These are phyloP conservation scores for Thinocorus orbignyianus DNA, from an alignment of 2,113 vertebrate genomes.

Conservation along the genomic window DNA sequence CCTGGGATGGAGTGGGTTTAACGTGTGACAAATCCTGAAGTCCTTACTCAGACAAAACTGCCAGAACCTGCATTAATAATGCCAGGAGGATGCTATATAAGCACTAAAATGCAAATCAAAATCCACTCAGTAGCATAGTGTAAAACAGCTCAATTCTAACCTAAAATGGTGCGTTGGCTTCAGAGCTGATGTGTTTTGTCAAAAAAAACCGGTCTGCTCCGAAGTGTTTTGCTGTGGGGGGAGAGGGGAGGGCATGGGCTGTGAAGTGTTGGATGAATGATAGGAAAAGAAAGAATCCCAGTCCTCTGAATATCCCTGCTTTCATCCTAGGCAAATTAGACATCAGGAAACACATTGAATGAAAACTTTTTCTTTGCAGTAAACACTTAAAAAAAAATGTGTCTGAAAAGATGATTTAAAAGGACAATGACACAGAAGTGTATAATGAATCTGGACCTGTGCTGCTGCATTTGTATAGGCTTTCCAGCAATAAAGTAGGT, in stretches of 20 bases:
- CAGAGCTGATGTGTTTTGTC: neutral
- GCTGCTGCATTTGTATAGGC: constrained; percentile 25
- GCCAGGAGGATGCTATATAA: neutral
- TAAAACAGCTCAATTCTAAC: neutral
- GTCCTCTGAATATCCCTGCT: neutral
- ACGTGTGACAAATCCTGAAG: neutral
- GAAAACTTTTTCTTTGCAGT: constrained; percentile 44
- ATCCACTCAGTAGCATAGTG: neutral
- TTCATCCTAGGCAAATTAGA: neutral
- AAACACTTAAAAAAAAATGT: constrained; percentile 26
- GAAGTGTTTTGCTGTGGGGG: neutral
- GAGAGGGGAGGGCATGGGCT: neutral
- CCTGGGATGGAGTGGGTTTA: neutral
- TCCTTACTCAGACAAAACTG: neutral
- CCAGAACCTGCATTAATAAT: neutral
- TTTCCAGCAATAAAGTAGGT: constrained; percentile 64
- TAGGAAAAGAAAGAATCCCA: neutral
- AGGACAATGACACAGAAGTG: constrained; percentile 32
- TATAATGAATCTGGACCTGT: constrained; percentile 26
- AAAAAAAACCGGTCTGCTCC: neutral
- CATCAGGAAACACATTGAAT: neutral
- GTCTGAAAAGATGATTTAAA: constrained; percentile 44
- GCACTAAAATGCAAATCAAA: neutral
- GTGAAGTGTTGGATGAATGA: neutral
- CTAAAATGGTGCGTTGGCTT: neutral